Evolutionary conservation across 1,140 invertebrate species (phyloP).

Genomic region (Meloidogyne chitwoodi): DNA sequence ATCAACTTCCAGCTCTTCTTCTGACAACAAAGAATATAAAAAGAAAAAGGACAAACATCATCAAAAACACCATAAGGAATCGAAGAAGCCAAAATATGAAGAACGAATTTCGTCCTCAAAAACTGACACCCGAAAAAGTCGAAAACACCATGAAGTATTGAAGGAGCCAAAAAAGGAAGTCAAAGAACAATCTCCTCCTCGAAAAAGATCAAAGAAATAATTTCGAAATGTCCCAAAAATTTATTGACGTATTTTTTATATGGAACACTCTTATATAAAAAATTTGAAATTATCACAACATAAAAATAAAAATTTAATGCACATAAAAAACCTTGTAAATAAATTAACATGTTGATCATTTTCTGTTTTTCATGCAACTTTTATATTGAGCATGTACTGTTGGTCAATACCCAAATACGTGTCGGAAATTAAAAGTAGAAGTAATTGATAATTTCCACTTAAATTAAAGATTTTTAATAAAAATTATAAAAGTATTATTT

Average conservation of each 20-base stretch:
- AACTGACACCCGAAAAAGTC: not conserved
- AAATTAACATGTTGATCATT: not conserved
- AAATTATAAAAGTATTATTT: not conserved
- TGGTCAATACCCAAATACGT: constrained; percentile 91
- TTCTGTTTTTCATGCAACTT: not conserved
- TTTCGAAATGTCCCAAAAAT: no score
- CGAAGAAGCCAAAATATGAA: not conserved
- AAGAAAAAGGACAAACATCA: not conserved
- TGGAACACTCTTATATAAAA: no score
- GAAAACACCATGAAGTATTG: not conserved
- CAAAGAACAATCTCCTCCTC: not conserved
- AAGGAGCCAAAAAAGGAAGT: not conserved
- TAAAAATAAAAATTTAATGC: not conserved
- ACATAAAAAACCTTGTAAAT: not conserved
- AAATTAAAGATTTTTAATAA: constrained; percentile 11
- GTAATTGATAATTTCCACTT: constrained; percentile 71
- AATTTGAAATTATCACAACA: no score
- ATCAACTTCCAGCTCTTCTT: not conserved
- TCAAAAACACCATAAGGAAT: not conserved
- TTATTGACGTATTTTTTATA: no score
- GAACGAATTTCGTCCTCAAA: not conserved
- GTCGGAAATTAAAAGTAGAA: constrained; percentile 84
- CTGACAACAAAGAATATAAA: not conserved
- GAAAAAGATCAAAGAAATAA: not conserved
- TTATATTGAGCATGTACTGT: constrained; percentile 69